Conservation (phyloP, 2,888 invertebrate species). For the Acronicta psi region DNA sequence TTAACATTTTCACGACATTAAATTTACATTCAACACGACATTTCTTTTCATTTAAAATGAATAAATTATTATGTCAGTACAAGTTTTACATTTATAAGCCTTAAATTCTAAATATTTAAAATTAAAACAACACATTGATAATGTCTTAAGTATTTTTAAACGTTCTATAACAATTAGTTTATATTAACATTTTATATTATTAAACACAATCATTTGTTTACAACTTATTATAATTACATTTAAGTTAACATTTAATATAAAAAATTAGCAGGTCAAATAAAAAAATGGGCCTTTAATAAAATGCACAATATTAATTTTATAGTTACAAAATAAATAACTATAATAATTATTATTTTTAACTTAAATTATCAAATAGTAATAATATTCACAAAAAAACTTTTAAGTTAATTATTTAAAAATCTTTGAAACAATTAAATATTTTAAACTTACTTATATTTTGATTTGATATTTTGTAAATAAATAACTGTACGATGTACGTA, state of each 20-base stretch:
- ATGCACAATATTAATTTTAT: constrained; percentile 34
- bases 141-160: constrained; percentile 57
- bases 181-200: constrained; percentile 44
- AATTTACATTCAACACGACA: constrained; percentile 51
- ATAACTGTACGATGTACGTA: constrained; percentile 1
- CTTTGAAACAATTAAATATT: background rate
- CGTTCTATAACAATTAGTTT: constrained; percentile 49
- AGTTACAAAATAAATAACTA: constrained; percentile 29
- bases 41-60: constrained; percentile 50
- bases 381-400: constrained; percentile 11
- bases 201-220: constrained; percentile 47
- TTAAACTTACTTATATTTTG: background rate
- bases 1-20: constrained; percentile 48
- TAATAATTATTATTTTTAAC: constrained; percentile 9
- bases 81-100: constrained; percentile 52
- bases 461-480: constrained; percentile 6
- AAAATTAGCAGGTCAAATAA: constrained; percentile 26
- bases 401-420: constrained; percentile 15
- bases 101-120: constrained; percentile 41
- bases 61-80: constrained; percentile 48
- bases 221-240: constrained; percentile 43
- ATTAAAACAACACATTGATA: constrained; percentile 57
- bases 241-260: constrained; percentile 48
- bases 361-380: constrained; percentile 11
- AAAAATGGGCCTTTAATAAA: constrained; percentile 44